Evolutionary conservation across 2,888 invertebrate species (phyloP).

Genomic region (Rhimphoctona megacephalus): DNA sequence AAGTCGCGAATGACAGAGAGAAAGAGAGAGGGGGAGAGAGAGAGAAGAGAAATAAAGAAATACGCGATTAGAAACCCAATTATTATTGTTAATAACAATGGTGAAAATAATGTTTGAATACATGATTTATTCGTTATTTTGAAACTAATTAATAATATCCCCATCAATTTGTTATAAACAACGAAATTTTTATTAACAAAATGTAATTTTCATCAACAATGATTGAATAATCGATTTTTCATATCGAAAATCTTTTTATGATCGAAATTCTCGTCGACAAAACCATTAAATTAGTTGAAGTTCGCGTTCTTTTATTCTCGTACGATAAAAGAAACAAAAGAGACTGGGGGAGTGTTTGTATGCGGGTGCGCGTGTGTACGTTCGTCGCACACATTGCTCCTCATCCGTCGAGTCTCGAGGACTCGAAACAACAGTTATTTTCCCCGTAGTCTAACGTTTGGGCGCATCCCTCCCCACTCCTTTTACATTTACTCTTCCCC

Average conservation of each 20-base stretch:
- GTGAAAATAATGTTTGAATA: neutral
- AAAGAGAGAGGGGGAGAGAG: neutral
- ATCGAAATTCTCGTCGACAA: neutral
- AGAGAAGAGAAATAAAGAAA: neutral
- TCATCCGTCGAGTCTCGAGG: constrained; percentile 20
- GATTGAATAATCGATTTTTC: too few relatives aligned
- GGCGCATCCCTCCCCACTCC: neutral
- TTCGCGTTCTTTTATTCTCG: neutral
- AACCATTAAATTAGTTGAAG: neutral
- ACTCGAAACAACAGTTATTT: constrained; percentile 33
- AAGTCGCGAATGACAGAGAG: constrained; percentile 72
- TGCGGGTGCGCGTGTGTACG: constrained; percentile 1
- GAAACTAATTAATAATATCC: neutral
- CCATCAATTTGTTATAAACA: neutral
- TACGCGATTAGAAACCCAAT: neutral
- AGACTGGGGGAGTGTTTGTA: neutral
- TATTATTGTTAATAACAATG: neutral
- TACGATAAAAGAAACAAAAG: neutral
- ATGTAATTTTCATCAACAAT: too few relatives aligned
- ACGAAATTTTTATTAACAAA: too few relatives aligned
- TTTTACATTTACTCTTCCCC: neutral
- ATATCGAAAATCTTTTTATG: too few relatives aligned
- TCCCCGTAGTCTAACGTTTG: neutral
- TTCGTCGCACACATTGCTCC: neutral
- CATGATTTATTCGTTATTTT: neutral